Conservation (phyloP, 2,888 invertebrate genomes). For the Schizaphis graminum region DNA sequence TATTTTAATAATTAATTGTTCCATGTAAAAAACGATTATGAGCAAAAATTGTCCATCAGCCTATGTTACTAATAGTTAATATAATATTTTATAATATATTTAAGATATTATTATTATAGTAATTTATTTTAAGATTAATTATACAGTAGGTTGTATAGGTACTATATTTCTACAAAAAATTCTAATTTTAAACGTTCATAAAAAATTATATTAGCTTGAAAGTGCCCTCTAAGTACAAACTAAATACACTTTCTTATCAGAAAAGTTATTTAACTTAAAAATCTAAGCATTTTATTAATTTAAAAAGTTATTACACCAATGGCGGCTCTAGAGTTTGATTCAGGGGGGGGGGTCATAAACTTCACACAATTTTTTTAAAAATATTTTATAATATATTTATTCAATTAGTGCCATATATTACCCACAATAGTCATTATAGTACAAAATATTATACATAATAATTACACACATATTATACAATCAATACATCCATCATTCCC, state of each 20-base stretch:
- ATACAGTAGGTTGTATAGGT: no score
- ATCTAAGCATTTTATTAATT: not conserved
- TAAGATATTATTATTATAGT: no score
- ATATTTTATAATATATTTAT: no score
- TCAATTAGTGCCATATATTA: no score
- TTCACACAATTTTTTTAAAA: no score
- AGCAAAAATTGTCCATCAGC: not conserved
- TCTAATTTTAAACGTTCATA: not conserved
- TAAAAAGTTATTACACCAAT: no score
- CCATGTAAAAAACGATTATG: not conserved
- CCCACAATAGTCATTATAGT: no score
- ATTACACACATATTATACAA: not conserved
- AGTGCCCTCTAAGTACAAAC: not conserved
- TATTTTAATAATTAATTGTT: not conserved
- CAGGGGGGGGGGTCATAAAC: no score
- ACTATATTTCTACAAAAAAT: not conserved
- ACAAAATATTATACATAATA: no score
- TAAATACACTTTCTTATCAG: not conserved
- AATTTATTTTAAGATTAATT: no score
- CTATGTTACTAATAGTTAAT: not conserved
- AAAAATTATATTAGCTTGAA: not conserved
- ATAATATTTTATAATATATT: no score
- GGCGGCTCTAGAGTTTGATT: no score
- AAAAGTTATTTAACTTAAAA: not conserved
- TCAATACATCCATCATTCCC: not conserved